Base-by-base conservation (phyloP, 2,888 invertebrate genomes). In the Mactromeris polynyma region DNA sequence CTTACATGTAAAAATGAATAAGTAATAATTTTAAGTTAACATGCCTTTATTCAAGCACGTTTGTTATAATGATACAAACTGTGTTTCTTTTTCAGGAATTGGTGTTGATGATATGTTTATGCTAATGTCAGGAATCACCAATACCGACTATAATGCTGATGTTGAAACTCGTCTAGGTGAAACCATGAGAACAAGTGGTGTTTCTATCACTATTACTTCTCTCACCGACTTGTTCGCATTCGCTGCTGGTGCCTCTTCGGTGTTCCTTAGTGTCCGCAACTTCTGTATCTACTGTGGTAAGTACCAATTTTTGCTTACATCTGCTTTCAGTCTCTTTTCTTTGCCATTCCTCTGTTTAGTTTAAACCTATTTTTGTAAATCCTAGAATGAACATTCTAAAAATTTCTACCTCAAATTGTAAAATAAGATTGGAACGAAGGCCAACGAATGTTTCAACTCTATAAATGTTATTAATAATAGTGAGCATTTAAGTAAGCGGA, bases 201-300 rank as follows among this genome's bases (percentile, higher is more conserved):
- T 94, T 26, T 93, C 94, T 31, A 94, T 95, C 69, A 95, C 94
- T n/a, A 95, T 95, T 64, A 95, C 94, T 0, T 92, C 94, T 64
- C 85, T 95, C 0, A 95, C 95, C 11, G 93, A 95, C 80, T 82
- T 94, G 38, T 85, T 94, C 11, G 93, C 94, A 11, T 94, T 95
- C 36, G 90, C 86, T 54, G 90, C 93, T 38, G 95, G 95, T 0
- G 90, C 91, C 1, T 85, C 92, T 2, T 92, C 94, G 1, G 83
- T 89, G 9, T 95, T 95, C 58, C 81, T 88, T 31, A 93, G 94
- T 86, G 94, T 95, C 9, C 69, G 93, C n/a, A 92, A 94, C 83
- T 95, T 95, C 86, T 95, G 94, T 58, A 84, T 94, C 21, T 95
- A 93, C 81, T 91, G 94, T 73, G 94, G 95, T 95, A 84, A 77